These are phyloP conservation scores for Teleogryllus occipitalis DNA, from an alignment of 1,140 invertebrate species.

Conservation along the genomic window DNA sequence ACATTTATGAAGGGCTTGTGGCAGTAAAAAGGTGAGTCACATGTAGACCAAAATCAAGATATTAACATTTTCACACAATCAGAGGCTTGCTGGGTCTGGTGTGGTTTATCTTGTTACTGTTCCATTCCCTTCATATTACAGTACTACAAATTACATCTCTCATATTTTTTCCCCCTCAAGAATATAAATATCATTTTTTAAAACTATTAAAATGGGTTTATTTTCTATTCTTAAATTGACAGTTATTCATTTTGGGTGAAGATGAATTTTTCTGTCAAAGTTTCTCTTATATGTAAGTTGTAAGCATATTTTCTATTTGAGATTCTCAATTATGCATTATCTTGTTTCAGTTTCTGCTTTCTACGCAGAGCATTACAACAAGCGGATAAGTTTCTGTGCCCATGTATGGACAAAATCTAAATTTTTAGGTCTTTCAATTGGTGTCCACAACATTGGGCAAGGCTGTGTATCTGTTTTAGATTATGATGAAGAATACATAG, in stretches of 20 bases:
- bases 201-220: neutral
- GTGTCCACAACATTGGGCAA: slow-evolving; percentile 78
- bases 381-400: slow-evolving; percentile 83
- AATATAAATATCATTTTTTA: no score
- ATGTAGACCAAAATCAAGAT: no score
- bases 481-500: slow-evolving; percentile 82
- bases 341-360: slow-evolving; percentile 79
- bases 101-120: no score
- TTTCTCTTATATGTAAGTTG: no score
- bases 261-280: neutral
- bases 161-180: no score
- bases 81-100: no score
- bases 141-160: no score
- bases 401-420: slow-evolving; percentile 98
- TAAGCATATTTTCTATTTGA: neutral
- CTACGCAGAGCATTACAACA: slow-evolving; percentile 89
- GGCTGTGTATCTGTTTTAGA: slow-evolving; percentile 74
- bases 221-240: neutral
- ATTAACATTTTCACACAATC: no score
- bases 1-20: no score
- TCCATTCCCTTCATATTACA: no score
- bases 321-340: slow-evolving; percentile 3
- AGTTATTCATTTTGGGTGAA: neutral
- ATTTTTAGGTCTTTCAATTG: slow-evolving; percentile 92
- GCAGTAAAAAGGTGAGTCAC: no score